Evolutionary conservation across 2,888 invertebrate genomes (phyloP), one percentile per base, ranked within the genome.

Genomic region (Hololepta plana): DNA sequence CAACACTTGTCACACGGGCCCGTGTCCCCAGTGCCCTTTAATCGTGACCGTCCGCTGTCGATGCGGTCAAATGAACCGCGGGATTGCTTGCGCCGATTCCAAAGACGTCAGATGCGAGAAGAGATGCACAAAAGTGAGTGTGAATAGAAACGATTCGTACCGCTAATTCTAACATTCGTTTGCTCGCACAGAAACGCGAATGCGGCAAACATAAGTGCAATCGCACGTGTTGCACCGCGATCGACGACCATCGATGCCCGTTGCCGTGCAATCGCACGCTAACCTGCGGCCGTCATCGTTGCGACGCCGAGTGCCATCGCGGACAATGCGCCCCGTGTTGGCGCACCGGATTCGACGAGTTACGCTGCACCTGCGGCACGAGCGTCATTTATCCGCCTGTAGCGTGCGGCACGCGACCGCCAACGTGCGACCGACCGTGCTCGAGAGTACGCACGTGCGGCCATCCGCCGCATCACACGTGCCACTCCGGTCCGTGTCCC

Each of bases 131-230:
- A 90, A 88, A 62, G 77, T 72, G 47, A 35, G 38, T 9, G 77
- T 72, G 47, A 35, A 37, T 9, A 21, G 22, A 9, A 21, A 7
- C 6, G 6, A 7, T 7, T n/a, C n/a, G n/a, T 17, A 7, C 6
- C 17, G n/a, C 17, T 17, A 7, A 17, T n/a, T 17, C 6, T 17
- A n/a, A 17, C 17, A 17, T 17, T 17, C 17, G 17, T 7, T 17
- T 17, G 17, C n/a, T 7, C n/a, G 7, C n/a, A 17, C 17, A 72
- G 67, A 76, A 80, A 49, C 62, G 82, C 30, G 71, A 71, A 7
- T 87, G 87, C 47, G 81, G 80, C 0, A 80, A 81, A 12, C 90
- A 91, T 55, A 85, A 84, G 41, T 96, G 96, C 57, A 79, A 80
- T 42, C 73, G 77, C 37, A 58, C 67, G 21, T 96, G 96, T 53